Conservation (phyloP, 2,888 invertebrate species). For the Venusia cambrica region DNA sequence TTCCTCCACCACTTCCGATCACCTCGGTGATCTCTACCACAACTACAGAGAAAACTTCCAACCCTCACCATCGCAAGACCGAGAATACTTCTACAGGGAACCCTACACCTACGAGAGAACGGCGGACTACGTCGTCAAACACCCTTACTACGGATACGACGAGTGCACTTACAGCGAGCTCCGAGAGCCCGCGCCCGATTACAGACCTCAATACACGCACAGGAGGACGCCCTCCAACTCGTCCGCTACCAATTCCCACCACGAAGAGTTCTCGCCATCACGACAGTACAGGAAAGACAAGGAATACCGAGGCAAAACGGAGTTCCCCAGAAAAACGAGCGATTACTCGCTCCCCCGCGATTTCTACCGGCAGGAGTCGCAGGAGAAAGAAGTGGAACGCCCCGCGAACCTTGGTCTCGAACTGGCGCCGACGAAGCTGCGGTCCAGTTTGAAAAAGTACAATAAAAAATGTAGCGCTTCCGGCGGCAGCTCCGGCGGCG, state of each 20-base stretch:
- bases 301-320: conserved; percentile 58
- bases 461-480: conserved; percentile 76
- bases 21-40: conserved; percentile 84
- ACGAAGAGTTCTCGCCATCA: conserved; percentile 69
- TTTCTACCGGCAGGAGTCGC: conserved; percentile 61
- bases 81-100: conserved; percentile 62
- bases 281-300: conserved; percentile 56
- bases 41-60: conserved; percentile 76
- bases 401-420: conserved; percentile 82
- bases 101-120: conserved; percentile 65
- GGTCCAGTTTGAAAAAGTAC: conserved; percentile 90
- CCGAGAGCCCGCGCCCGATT: conserved; percentile 61
- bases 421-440: conserved; percentile 83
- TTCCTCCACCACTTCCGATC: conserved; percentile 80
- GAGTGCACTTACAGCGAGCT: conserved; percentile 61
- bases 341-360: conserved; percentile 67
- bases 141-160: conserved; percentile 66
- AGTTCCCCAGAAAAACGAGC: conserved; percentile 58
- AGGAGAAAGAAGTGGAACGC: conserved; percentile 64
- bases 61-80: conserved; percentile 55
- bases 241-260: conserved; percentile 79
- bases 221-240: conserved; percentile 90
- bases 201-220: conserved; percentile 77
- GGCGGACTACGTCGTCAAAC: conserved; percentile 68
- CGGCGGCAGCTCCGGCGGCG: conserved; percentile 83